phyloP scores from a whole-genome alignment of 1,140 invertebrate genomes.

The Teleogryllus occipitalis region DNA sequence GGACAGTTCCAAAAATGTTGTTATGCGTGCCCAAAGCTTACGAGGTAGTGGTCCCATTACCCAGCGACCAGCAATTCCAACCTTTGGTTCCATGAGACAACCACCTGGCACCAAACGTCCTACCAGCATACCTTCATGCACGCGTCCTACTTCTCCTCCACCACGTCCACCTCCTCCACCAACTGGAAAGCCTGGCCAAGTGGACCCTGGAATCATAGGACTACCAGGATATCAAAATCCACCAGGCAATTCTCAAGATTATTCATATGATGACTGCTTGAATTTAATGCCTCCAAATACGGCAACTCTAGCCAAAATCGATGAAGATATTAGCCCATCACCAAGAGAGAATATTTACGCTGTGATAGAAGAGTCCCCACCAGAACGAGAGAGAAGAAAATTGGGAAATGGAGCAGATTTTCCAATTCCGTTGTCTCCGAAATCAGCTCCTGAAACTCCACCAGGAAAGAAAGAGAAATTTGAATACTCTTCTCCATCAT shows the following conservation, averaged over 20 bases:
- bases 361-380: slow-evolving; percentile 64
- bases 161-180: slow-evolving; percentile 49
- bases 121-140: slow-evolving; percentile 52
- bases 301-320: slow-evolving; percentile 49
- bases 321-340: slow-evolving; percentile 47
- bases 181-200: background rate
- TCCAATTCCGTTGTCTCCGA: slow-evolving; percentile 8
- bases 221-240: slow-evolving; percentile 45
- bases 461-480: slow-evolving; percentile 14
- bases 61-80: slow-evolving; percentile 52
- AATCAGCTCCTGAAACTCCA: slow-evolving; percentile 9
- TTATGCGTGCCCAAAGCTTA: slow-evolving; percentile 70
- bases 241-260: slow-evolving; percentile 37
- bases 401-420: background rate
- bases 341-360: slow-evolving; percentile 71
- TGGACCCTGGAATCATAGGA: slow-evolving; percentile 31
- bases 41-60: slow-evolving; percentile 43
- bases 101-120: slow-evolving; percentile 52
- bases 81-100: slow-evolving; percentile 70
- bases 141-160: slow-evolving; percentile 52
- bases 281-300: slow-evolving; percentile 45
- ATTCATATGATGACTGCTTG: slow-evolving; percentile 66
- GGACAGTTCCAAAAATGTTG: slow-evolving; percentile 39
- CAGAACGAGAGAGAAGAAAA: slow-evolving; percentile 12
- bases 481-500: slow-evolving; percentile 47